Evolutionary conservation across 2,888 invertebrate species (phyloP).

Genomic region (Boloria euphrosyne): DNA sequence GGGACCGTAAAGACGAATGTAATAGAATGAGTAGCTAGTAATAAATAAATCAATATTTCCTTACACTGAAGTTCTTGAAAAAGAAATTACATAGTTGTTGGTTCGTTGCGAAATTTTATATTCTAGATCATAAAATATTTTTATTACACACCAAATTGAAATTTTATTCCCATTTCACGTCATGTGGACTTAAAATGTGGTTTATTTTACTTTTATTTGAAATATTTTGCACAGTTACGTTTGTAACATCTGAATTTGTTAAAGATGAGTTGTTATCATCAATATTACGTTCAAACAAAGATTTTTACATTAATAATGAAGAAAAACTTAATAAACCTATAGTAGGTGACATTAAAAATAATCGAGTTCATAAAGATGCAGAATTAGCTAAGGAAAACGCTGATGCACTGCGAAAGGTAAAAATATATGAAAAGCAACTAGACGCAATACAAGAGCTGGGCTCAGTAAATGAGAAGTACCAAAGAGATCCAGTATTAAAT

Average conservation of each 20-base stretch:
- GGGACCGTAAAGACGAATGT: no score
- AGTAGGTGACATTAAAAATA: background rate
- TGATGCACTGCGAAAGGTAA: conserved; percentile 25
- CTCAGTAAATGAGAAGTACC: conserved; percentile 38
- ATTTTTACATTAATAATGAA: background rate
- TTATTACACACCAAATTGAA: conserved; percentile 27
- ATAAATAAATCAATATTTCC: background rate
- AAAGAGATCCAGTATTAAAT: conserved; percentile 50
- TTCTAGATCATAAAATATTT: conserved; percentile 28
- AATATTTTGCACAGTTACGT: conserved; percentile 34
- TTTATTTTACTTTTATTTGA: conserved; percentile 38
- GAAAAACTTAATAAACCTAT: no score
- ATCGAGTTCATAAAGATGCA: conserved; percentile 19
- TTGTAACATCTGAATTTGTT: conserved; percentile 43
- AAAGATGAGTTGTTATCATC: conserved; percentile 43
- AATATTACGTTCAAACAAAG: conserved; percentile 25
- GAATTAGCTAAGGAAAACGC: conserved; percentile 34
- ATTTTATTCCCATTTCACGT: conserved; percentile 30
- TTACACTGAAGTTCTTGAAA: background rate
- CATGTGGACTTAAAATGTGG: conserved; percentile 51
- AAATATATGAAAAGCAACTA: conserved; percentile 20
- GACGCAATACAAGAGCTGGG: conserved; percentile 24
- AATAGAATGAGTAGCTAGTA: no score
- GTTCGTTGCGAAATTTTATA: conserved; percentile 47
- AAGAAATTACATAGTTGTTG: conserved; percentile 23